phyloP scores from a whole-genome alignment of 2,113 vertebrate species.

The Rhinolophus ferrumequinum region DNA sequence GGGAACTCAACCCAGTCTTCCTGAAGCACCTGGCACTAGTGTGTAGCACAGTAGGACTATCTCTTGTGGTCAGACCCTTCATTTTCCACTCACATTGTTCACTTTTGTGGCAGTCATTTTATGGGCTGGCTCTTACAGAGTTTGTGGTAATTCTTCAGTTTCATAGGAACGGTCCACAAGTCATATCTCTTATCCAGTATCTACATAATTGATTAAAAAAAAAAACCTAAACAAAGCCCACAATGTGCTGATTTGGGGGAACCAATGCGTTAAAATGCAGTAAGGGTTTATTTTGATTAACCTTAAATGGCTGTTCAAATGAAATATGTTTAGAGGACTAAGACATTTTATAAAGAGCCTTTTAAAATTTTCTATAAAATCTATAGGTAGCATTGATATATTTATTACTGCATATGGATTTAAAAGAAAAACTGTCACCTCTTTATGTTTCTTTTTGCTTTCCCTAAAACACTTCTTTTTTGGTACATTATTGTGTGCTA shows the following conservation, averaged over 20 bases:
- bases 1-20: neutral
- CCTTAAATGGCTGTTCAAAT: constrained; percentile 73
- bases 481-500: constrained; percentile 52
- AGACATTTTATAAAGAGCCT: constrained; percentile 51
- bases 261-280: constrained; percentile 24
- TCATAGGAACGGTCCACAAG: neutral
- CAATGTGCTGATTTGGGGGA: constrained; percentile 44
- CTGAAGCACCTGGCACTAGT: accelerated
- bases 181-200: neutral
- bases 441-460: constrained; percentile 69
- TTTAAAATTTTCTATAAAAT: constrained; percentile 57
- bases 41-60: accelerated
- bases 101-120: neutral
- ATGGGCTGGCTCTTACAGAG: neutral
- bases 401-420: constrained; percentile 70
- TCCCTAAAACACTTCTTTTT: constrained; percentile 51
- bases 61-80: neutral
- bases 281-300: constrained; percentile 60
- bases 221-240: constrained; percentile 11
- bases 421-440: constrained; percentile 67
- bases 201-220: neutral
- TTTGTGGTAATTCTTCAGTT: neutral
- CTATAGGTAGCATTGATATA: constrained; percentile 65
- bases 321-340: constrained; percentile 63
- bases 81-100: neutral